Conservation (phyloP, 1,140 invertebrate genomes). For the Atta cephalotes region DNA sequence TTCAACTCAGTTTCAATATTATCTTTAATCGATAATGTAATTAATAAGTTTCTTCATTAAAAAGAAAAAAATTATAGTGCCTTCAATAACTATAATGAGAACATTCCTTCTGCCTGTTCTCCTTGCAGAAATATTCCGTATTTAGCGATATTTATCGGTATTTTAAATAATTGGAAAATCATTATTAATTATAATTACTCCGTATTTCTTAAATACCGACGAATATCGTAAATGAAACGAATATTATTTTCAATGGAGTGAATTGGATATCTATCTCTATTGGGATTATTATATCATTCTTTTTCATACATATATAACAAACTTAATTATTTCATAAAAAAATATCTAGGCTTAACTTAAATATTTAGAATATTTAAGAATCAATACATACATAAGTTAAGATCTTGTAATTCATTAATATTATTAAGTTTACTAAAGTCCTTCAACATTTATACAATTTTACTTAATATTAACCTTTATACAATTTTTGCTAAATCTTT, state of each 20-base stretch:
- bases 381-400: neutral
- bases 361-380: slow-evolving; percentile 14
- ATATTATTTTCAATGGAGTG: neutral
- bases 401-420: slow-evolving; percentile 38
- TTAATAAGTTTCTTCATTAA: neutral
- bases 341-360: neutral
- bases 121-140: neutral
- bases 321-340: neutral
- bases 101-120: neutral
- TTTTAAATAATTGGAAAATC: neutral
- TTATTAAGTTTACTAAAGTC: slow-evolving; percentile 33
- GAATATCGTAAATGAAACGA: neutral
- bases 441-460: slow-evolving; percentile 35
- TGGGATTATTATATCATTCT: neutral
- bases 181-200: neutral
- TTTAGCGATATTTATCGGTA: neutral
- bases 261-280: neutral
- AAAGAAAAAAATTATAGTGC: neutral
- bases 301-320: no score
- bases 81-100: neutral
- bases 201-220: neutral
- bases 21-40: no score
- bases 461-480: slow-evolving; percentile 50
- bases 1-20: neutral
- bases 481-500: slow-evolving; percentile 40